These are phyloP conservation scores for Acanthornis magna DNA, from an alignment of 2,797 vertebrate genomes.

Conservation along the genomic window DNA sequence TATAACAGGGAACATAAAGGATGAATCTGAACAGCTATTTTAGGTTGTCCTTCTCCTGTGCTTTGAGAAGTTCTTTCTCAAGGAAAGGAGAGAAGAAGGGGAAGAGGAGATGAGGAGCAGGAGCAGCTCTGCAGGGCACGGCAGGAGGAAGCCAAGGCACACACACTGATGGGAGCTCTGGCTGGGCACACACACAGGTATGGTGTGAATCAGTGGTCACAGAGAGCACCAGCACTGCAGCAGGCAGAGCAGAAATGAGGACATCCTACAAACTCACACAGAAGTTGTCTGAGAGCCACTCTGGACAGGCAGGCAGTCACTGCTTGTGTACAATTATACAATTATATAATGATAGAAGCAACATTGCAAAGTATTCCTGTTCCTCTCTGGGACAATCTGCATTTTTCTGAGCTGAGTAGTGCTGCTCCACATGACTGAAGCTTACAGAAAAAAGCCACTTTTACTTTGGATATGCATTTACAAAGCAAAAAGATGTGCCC, in stretches of 20 bases:
- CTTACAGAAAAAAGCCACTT: not conserved
- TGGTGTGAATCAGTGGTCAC: not conserved
- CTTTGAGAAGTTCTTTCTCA: not conserved
- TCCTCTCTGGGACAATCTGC: not conserved
- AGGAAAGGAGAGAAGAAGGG: not conserved
- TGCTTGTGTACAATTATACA: not conserved
- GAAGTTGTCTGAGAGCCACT: not conserved
- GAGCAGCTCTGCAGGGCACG: fast-evolving
- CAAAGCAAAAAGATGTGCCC: not conserved
- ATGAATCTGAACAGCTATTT: not conserved
- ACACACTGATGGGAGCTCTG: fast-evolving
- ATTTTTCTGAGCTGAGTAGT: not conserved
- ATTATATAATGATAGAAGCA: not conserved
- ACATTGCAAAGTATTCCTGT: not conserved
- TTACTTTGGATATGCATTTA: not conserved
- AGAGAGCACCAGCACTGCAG: not conserved
- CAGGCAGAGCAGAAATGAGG: not conserved
- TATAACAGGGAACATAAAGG: not conserved
- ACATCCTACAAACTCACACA: not conserved
- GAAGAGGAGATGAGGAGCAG: not conserved
- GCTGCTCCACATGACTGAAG: not conserved
- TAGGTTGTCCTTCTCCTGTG: not conserved
- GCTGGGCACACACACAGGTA: not conserved
- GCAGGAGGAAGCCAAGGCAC: not conserved
- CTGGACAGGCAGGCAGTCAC: too few relatives aligned